phyloP scores from a whole-genome alignment of 2,797 vertebrate species.

The Australoheros facetus region DNA sequence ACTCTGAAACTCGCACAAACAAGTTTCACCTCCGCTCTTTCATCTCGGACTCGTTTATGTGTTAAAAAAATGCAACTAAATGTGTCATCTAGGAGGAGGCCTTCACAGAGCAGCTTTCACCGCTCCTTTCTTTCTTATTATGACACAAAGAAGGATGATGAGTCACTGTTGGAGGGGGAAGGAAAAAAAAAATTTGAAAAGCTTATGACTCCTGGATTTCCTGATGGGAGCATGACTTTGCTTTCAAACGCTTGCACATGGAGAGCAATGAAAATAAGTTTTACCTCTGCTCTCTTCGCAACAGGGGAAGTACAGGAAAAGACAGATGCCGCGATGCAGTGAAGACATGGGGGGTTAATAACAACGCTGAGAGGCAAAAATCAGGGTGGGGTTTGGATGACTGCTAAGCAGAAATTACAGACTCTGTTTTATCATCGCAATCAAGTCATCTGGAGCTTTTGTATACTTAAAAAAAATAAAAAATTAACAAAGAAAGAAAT shows the following conservation, averaged over 20 bases:
- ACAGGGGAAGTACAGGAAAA: constrained; percentile 1
- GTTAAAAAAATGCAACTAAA: not conserved
- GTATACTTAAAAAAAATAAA: not conserved
- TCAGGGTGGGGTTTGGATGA: not conserved
- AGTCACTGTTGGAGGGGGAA: constrained; percentile 27
- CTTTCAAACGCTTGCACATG: not conserved
- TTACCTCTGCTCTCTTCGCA: constrained; percentile 4
- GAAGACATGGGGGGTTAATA: constrained; percentile 59
- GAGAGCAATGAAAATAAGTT: constrained; percentile 2
- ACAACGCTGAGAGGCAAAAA: constrained; percentile 20
- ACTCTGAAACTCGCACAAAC: not conserved
- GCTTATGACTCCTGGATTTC: not conserved
- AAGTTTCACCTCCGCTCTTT: not conserved
- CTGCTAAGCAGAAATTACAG: constrained; percentile 4
- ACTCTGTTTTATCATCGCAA: constrained; percentile 2
- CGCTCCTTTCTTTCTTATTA: not conserved
- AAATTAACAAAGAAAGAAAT: not conserved
- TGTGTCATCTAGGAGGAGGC: not conserved
- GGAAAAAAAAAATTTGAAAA: constrained; percentile 18
- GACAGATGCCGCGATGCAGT: constrained; percentile 36
- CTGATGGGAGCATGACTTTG: constrained; percentile 10
- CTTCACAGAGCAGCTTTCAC: not conserved
- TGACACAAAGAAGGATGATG: not conserved
- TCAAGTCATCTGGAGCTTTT: not conserved
- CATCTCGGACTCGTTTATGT: not conserved